Evolutionary conservation across 2,888 invertebrate genomes (phyloP), one percentile per base, ranked within the genome.

Genomic region (Trissolcus brochymenae): DNA sequence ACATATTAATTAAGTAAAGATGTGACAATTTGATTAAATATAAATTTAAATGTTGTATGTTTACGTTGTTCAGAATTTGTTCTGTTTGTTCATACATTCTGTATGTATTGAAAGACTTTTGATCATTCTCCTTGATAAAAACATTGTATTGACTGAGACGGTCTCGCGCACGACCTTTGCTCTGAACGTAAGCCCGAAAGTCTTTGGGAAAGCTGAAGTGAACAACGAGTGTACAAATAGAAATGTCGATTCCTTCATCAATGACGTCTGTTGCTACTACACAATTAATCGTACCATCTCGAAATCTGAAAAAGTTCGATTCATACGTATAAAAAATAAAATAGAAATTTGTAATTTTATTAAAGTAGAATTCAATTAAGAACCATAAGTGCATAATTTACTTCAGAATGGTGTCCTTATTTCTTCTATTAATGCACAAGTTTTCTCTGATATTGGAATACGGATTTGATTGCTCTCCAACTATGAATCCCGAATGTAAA

Each of bases 231-330:
- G 94, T 93, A 86, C 98, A 98, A 29, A 92, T 91, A 2, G 94
- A 94, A 29, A 98, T 92, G 88, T 98, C 97, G 9, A 97, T 92
- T 0, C 97, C 97, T 90, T 98, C 98, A 87, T 98, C 98, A 25
- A 98, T 90, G 0, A 98, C 95, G 85, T 94, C 94, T 0, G 98
- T 94, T 0, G 94, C 92, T 1, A 94, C 89, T 25, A 95, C 86
- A 1, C 95, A 85, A 87, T 96, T 96, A 4, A 91, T 88, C 40
- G 91, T 89, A 7, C 92, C 92, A 7, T 88, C 88, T 19, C 91
- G 90, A 84, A 94, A 94, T 43, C 91, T 90, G 14, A 17, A 53
- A 64, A 51, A 41, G 17, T 25, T 25, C 25, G 25, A 25, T 25
- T 25, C 6, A 25, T 25, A 3, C 4, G 25, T 25, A 25, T 25